A percentile compares a stretch with the other conserved stretches of the same genome.
Conservation (phyloP, 2,113 vertebrate genomes). For the Lampris incognitus region DNA sequence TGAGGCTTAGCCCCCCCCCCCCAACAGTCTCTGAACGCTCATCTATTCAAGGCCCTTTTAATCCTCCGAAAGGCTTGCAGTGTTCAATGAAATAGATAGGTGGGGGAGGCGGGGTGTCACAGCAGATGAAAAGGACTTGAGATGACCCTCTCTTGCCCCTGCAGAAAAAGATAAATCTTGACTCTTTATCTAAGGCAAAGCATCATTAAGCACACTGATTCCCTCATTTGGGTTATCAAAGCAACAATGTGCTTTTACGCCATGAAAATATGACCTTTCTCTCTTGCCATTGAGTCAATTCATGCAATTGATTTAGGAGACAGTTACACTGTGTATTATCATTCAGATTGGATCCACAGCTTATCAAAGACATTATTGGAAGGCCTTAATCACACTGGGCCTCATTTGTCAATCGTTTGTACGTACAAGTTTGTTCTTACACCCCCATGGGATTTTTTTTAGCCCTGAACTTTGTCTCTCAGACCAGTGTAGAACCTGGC, state of each 20-base stretch:
- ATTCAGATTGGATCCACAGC: conserved; percentile 47
- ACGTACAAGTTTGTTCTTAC: no score
- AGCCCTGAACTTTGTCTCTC: no score
- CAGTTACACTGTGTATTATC: conserved; percentile 50
- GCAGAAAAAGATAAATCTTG: conserved; percentile 37
- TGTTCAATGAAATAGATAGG: conserved; percentile 40
- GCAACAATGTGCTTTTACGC: conserved; percentile 5
- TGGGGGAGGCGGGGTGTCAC: not conserved
- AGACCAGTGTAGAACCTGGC: no score
- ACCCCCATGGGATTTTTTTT: no score
- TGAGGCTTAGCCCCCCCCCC: conserved; percentile 53
- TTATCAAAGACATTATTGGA: conserved; percentile 61
- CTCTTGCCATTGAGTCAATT: conserved; percentile 52
- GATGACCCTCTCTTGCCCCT: conserved; percentile 46
- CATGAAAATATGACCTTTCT: conserved; percentile 31
- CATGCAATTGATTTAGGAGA: conserved; percentile 64
- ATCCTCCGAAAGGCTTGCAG: conserved; percentile 60
- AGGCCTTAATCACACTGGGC: conserved; percentile 59
- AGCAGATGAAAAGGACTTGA: conserved; percentile 49
- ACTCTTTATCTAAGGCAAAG: conserved; percentile 49
- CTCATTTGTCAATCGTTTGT: no score
- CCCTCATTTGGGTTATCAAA: conserved; percentile 56
- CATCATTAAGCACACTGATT: conserved; percentile 43
- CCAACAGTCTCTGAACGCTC: conserved; percentile 52
- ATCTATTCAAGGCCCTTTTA: conserved; percentile 60